Conservation (phyloP, 2,888 invertebrate species). For the Neria commutata region DNA sequence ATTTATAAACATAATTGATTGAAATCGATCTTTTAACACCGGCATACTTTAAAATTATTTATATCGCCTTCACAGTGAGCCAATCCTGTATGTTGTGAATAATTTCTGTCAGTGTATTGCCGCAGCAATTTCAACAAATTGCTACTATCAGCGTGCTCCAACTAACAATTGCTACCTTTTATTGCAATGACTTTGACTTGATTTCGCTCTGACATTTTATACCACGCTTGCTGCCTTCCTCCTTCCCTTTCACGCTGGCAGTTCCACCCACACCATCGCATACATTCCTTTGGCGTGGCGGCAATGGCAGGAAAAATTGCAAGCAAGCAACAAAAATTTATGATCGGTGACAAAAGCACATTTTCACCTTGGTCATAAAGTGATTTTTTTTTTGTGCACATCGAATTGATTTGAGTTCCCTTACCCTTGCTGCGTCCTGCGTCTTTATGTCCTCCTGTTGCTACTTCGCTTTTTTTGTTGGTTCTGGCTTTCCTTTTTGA, state of each 20-base stretch:
- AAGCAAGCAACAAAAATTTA: constrained; percentile 41
- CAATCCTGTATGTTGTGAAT: too few species aligned
- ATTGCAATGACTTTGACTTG: background rate
- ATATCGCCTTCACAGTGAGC: too few species aligned
- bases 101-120: too few species aligned
- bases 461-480: background rate
- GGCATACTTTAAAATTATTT: too few species aligned
- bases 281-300: too few species aligned
- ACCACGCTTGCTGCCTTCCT: background rate
- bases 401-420: background rate
- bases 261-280: too few species aligned
- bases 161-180: constrained; percentile 1
- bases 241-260: background rate
- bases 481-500: background rate
- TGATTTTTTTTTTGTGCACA: background rate
- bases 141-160: background rate
- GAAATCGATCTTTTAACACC: too few species aligned
- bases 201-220: too few species aligned
- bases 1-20: too few species aligned
- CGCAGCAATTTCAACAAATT: background rate
- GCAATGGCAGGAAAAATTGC: too few species aligned
- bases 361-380: constrained; percentile 48
- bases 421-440: background rate
- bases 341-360: constrained; percentile 52
- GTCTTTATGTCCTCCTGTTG: background rate